Conservation (phyloP, 2,888 invertebrate genomes). For the Steinernema carpocapsae region DNA sequence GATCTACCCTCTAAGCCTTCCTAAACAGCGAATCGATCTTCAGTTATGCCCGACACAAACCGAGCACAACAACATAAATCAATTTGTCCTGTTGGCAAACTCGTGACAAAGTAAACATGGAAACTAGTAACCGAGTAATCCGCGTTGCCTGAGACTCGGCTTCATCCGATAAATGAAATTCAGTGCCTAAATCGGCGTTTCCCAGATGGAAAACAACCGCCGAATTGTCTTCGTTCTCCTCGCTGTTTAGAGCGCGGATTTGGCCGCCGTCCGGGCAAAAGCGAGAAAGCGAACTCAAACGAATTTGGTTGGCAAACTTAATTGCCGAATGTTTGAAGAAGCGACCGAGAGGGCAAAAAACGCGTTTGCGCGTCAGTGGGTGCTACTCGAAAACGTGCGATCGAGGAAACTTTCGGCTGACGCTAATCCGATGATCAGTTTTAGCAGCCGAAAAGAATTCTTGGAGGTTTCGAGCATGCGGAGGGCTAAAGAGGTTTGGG, state of each 20-base stretch:
- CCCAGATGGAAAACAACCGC: not conserved
- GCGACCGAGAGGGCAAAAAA: constrained; percentile 1
- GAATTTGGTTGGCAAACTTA: not conserved
- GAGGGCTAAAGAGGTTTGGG: too few relatives aligned
- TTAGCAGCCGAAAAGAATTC: not conserved
- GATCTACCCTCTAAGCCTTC: too few relatives aligned
- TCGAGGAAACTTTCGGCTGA: not conserved
- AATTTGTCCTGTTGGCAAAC: too few relatives aligned
- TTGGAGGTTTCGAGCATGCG: too few relatives aligned
- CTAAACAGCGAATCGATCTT: too few relatives aligned
- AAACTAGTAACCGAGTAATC: too few relatives aligned
- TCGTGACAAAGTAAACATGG: too few relatives aligned
- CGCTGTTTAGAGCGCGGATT: not conserved
- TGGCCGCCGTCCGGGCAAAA: not conserved
- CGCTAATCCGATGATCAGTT: not conserved
- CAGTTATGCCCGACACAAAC: too few relatives aligned
- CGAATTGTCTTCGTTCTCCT: not conserved
- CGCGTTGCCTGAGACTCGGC: too few relatives aligned
- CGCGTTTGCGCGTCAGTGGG: constrained; percentile 12
- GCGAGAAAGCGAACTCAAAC: not conserved
- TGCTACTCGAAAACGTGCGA: not conserved
- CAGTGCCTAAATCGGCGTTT: not conserved
- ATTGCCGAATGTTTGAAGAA: not conserved
- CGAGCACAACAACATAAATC: too few relatives aligned
- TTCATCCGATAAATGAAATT: not conserved